These are phyloP conservation scores for Oithona nana DNA, from an alignment of 2,888 invertebrate genomes.

Conservation along the genomic window DNA sequence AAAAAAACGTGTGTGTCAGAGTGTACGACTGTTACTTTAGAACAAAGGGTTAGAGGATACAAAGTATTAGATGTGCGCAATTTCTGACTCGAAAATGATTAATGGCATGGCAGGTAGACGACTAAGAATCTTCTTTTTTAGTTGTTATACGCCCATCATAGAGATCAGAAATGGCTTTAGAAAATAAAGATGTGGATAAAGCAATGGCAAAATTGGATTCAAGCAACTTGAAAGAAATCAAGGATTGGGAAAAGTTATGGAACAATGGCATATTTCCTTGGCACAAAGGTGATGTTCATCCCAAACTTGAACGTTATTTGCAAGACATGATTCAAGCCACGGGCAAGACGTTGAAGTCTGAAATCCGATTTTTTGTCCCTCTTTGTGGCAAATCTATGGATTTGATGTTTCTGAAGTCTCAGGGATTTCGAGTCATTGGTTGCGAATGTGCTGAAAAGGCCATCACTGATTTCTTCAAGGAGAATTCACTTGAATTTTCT, in stretches of 20 bases:
- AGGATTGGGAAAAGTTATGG: neutral
- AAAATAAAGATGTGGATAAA: too few species aligned
- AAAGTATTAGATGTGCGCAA: too few species aligned
- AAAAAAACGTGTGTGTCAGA: too few species aligned
- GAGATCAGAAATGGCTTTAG: too few species aligned
- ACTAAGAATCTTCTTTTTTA: too few species aligned
- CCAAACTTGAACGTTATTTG: neutral
- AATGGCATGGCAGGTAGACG: too few species aligned
- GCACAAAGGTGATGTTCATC: neutral
- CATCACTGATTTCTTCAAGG: neutral
- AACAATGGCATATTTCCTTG: neutral
- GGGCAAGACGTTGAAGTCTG: neutral
- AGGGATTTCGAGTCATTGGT: slow-evolving; percentile 2
- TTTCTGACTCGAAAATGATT: too few species aligned
- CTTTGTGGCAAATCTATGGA: slow-evolving; percentile 8
- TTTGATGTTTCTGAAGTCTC: neutral
- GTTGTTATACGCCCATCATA: too few species aligned
- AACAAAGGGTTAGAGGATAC: too few species aligned
- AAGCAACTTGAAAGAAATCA: too few species aligned
- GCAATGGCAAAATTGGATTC: too few species aligned
- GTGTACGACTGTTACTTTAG: too few species aligned
- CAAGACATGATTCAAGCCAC: neutral
- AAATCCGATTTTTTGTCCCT: neutral
- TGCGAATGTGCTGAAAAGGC: neutral
- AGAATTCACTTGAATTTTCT: neutral